A percentile compares a stretch with the other conserved stretches of the same genome.
phyloP scores from a whole-genome alignment of 2,113 vertebrate genomes.

The Argyrosomus japonicus region DNA sequence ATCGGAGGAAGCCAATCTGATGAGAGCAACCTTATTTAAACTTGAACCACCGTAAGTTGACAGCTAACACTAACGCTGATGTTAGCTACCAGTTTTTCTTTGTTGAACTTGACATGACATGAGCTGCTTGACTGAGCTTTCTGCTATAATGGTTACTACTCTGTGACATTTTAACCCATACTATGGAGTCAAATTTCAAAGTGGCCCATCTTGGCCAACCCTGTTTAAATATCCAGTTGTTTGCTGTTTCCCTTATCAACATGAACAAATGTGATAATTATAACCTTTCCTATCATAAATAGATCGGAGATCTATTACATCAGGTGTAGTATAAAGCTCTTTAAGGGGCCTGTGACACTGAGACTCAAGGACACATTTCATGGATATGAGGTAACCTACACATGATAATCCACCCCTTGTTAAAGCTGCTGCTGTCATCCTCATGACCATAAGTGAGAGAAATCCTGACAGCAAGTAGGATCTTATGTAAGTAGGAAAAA shows the following conservation, averaged over 20 bases:
- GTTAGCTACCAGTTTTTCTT: too few species aligned
- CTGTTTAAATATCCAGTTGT: too few species aligned
- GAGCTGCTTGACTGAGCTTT: too few species aligned
- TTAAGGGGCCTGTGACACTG: background rate
- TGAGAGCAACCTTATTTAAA: too few species aligned
- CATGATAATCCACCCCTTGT: slow-evolving; percentile 5
- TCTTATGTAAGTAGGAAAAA: background rate
- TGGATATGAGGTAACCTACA: background rate
- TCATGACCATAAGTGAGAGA: background rate
- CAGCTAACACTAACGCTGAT: too few species aligned
- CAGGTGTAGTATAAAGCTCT: slow-evolving; percentile 11
- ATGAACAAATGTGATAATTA: background rate
- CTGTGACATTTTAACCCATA: too few species aligned
- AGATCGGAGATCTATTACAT: accelerated
- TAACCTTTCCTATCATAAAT: background rate
- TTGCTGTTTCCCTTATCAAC: background rate
- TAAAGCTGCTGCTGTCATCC: background rate
- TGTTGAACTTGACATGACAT: too few species aligned
- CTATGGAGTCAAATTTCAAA: too few species aligned
- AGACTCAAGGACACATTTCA: background rate
- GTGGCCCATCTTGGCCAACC: too few species aligned
- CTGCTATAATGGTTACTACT: too few species aligned
- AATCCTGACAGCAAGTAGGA: background rate
- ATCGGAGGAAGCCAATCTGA: too few species aligned
- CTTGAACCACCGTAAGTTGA: too few species aligned